These are phyloP conservation scores for Patagioenas fasciata DNA, from an alignment of 2,113 vertebrate species.

Conservation along the genomic window DNA sequence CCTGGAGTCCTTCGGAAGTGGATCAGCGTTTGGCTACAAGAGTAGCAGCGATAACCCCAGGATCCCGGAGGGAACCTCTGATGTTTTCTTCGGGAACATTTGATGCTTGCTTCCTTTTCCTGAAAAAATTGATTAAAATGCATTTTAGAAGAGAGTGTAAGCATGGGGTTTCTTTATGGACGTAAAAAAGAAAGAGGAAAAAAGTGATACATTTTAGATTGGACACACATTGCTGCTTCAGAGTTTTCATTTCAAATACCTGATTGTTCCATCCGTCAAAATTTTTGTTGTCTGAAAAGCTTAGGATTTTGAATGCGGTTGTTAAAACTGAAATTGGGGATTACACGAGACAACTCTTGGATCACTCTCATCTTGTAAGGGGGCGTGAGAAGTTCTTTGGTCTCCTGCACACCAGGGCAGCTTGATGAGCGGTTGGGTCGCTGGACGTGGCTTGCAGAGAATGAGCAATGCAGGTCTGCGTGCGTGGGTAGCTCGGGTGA, in stretches of 20 bases:
- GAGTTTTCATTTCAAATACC: not conserved
- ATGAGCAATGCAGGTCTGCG: not conserved
- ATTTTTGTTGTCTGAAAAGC: not conserved
- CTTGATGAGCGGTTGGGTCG: not conserved
- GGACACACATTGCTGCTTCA: not conserved
- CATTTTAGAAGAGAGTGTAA: not conserved
- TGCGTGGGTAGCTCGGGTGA: not conserved
- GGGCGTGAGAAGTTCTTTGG: no score
- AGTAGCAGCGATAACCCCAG: not conserved
- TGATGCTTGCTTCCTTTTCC: not conserved
- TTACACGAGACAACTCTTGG: not conserved
- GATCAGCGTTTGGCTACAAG: not conserved
- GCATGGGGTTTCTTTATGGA: not conserved
- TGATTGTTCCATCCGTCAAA: not conserved
- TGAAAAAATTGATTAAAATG: not conserved
- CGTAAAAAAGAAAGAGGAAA: not conserved
- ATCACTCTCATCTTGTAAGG: not conserved
- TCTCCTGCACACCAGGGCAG: no score
- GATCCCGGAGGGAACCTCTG: not conserved
- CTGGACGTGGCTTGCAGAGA: no score
- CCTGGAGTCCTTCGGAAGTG: not conserved
- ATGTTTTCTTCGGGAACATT: not conserved
- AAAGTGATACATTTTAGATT: not conserved
- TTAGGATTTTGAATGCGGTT: not conserved
- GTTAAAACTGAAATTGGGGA: not conserved